phyloP scores from a whole-genome alignment of 92 coral and sea anemone genomes.

The Isaurus tuberculatus region DNA sequence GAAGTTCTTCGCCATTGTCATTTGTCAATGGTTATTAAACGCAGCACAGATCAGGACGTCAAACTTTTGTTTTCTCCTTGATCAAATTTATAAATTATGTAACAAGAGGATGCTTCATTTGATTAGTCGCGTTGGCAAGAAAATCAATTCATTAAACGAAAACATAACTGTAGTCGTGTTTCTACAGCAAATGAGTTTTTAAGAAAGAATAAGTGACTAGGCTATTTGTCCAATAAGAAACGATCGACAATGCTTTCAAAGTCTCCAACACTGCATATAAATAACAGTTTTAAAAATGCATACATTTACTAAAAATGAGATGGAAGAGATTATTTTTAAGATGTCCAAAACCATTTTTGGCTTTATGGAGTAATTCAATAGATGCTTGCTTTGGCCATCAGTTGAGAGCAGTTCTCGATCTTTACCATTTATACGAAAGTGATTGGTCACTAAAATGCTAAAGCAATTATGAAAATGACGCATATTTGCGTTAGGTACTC shows the following conservation, averaged over 20 bases:
- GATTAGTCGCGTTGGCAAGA: too few relatives aligned
- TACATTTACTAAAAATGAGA: not conserved
- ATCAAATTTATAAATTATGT: not conserved
- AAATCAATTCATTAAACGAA: not conserved
- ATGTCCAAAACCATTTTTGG: not conserved
- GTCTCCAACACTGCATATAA: not conserved
- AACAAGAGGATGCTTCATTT: not conserved
- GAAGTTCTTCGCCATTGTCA: not conserved
- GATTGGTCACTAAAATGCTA: not conserved
- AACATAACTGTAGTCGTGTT: not conserved
- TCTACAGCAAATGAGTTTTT: not conserved
- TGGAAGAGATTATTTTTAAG: not conserved
- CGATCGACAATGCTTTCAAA: not conserved
- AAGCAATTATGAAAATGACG: slow-evolving; percentile 1
- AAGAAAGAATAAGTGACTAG: not conserved
- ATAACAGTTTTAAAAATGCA: not conserved
- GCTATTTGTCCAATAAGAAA: not conserved
- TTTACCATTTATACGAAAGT: not conserved
- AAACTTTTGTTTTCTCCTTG: not conserved
- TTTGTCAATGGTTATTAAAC: not conserved
- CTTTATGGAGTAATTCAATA: not conserved
- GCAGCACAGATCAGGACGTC: not conserved
- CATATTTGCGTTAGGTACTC: not conserved
- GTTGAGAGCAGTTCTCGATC: not conserved
- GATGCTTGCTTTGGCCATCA: not conserved